Evolutionary conservation across 1,140 invertebrate species (phyloP).

Genomic region (Pantala flavescens): DNA sequence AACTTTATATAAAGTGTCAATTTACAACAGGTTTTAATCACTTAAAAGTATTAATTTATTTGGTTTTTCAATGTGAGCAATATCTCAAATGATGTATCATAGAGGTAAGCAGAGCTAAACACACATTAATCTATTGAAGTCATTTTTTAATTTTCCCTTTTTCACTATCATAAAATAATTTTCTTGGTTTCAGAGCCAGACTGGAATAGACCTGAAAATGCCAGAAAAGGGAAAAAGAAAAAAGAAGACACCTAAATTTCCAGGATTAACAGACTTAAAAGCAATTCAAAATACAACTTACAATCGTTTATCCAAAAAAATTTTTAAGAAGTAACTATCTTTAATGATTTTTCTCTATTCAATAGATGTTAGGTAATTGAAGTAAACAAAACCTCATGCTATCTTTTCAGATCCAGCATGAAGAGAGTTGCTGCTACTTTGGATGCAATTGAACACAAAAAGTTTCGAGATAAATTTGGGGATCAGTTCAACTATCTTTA

Average conservation of each 20-base stretch:
- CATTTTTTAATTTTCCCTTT: no score
- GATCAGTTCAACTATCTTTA: conserved; percentile 40
- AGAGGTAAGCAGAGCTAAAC: no score
- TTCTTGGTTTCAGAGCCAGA: conserved; percentile 21
- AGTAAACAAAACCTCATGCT: neutral
- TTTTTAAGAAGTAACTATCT: conserved; percentile 24
- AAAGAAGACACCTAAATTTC: conserved; percentile 22
- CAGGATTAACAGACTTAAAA: conserved; percentile 25
- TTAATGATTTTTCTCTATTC: neutral
- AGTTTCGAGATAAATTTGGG: conserved; percentile 39
- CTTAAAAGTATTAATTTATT: no score
- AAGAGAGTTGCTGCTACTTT: conserved; percentile 33
- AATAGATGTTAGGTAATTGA: neutral
- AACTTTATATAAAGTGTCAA: no score
- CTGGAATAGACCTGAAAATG: conserved; percentile 27
- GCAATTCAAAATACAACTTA: conserved; percentile 21
- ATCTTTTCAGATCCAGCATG: conserved; percentile 24
- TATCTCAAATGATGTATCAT: no score
- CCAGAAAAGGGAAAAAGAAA: conserved; percentile 22
- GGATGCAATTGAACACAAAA: conserved; percentile 33
- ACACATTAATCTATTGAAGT: no score
- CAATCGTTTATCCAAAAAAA: conserved; percentile 25
- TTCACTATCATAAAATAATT: no score
- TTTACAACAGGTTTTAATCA: no score
- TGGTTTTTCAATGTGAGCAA: no score